These are phyloP conservation scores for Tyto alba DNA, from an alignment of 2,113 vertebrate genomes.

Conservation along the genomic window DNA sequence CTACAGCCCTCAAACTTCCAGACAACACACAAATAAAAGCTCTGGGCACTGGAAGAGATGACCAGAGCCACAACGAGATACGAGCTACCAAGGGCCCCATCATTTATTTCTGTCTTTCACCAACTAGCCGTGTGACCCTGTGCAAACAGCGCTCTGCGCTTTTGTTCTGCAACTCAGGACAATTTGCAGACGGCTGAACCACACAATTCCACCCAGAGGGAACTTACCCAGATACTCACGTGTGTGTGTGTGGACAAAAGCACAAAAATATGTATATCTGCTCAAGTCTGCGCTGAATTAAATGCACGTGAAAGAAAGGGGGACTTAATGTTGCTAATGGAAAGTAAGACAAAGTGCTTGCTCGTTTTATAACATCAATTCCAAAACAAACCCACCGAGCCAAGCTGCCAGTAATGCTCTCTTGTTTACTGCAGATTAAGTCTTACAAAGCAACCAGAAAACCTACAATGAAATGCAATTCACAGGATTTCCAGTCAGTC, in stretches of 20 bases:
- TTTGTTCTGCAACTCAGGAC: fast-evolving
- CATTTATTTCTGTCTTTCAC: neutral
- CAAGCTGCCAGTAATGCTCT: fast-evolving
- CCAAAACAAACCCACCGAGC: neutral
- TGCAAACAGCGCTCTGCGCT: fast-evolving
- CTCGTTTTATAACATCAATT: fast-evolving
- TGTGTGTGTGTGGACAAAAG: fast-evolving
- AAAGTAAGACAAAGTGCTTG: neutral
- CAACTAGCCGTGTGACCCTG: neutral
- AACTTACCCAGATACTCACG: fast-evolving
- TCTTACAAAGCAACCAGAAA: neutral
- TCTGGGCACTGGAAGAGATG: neutral
- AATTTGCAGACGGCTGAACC: fast-evolving
- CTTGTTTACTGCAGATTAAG: neutral
- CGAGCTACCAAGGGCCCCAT: neutral
- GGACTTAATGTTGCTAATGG: fast-evolving
- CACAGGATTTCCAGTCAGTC: neutral
- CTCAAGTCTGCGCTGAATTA: neutral
- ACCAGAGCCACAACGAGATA: fast-evolving
- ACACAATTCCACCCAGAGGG: fast-evolving
- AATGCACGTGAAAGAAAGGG: fast-evolving
- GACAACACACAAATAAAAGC: neutral
- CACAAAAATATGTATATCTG: fast-evolving
- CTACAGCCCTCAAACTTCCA: neutral
- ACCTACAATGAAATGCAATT: fast-evolving